These are phyloP conservation scores for Chaetophractus vellerosus DNA, from an alignment of 2,797 vertebrate species.

Conservation along the genomic window DNA sequence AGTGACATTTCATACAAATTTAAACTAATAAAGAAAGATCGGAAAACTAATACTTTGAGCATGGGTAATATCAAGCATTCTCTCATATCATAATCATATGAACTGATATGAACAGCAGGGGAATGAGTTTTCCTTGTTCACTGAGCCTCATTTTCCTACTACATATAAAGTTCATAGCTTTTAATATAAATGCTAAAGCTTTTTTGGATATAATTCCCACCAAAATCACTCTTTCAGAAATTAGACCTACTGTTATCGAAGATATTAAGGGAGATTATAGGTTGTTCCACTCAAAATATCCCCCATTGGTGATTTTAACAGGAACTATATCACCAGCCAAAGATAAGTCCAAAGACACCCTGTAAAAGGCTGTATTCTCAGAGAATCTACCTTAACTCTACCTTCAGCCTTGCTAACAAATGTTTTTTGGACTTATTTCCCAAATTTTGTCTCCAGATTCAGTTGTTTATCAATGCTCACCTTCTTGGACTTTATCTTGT, in stretches of 20 bases:
- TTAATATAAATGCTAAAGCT: neutral
- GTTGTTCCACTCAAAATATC: neutral
- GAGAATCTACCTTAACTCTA: neutral
- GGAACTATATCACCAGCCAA: neutral
- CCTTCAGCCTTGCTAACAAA: neutral
- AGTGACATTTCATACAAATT: slow-evolving; percentile 12
- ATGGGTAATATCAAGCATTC: neutral
- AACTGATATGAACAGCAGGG: neutral
- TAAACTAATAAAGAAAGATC: slow-evolving; percentile 29
- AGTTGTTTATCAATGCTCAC: neutral
- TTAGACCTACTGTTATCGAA: neutral
- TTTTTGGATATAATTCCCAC: neutral
- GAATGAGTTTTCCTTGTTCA: neutral
- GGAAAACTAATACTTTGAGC: neutral
- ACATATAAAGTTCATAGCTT: neutral
- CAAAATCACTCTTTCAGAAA: slow-evolving; percentile 9
- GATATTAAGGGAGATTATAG: neutral
- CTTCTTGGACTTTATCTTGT: neutral
- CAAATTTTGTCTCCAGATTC: neutral
- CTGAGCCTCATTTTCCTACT: neutral
- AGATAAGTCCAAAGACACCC: neutral
- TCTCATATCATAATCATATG: neutral
- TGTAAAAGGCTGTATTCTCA: neutral
- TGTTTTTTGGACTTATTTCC: neutral
- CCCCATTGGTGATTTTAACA: neutral